These are phyloP conservation scores for Lophius piscatorius DNA, from an alignment of 2,113 vertebrate species.

Conservation along the genomic window DNA sequence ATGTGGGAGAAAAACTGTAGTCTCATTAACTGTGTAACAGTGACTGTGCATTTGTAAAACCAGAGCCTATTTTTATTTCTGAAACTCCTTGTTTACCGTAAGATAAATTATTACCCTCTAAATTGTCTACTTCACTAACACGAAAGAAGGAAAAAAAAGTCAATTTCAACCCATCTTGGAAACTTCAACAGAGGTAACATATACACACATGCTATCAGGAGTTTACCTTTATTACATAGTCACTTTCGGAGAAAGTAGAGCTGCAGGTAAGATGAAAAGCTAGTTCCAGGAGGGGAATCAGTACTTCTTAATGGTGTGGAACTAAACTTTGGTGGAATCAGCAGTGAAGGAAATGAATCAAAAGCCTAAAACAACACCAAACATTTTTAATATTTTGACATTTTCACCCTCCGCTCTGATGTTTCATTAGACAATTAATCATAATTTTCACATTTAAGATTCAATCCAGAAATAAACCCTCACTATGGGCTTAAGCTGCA, in stretches of 20 bases:
- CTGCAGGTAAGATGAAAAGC: neutral
- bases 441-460: slow-evolving; percentile 15
- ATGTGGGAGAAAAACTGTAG: slow-evolving; percentile 16
- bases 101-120: no score
- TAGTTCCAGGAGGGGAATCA: neutral
- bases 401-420: slow-evolving; percentile 1
- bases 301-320: no score
- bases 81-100: no score
- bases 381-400: slow-evolving; percentile 15
- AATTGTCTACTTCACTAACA: no score
- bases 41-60: no score
- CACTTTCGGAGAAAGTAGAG: neutral
- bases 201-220: slow-evolving; percentile 2
- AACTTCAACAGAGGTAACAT: slow-evolving; percentile 32
- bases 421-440: slow-evolving; percentile 31
- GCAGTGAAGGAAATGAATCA: no score
- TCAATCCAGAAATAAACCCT: slow-evolving; percentile 10
- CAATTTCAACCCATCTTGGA: neutral
- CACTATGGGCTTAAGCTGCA: slow-evolving; percentile 18
- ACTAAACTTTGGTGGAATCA: no score
- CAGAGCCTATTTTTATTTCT: neutral
- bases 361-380: slow-evolving; percentile 6
- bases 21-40: no score
- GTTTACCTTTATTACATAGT: slow-evolving; percentile 23
- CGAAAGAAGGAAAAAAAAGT: no score